A percentile compares a stretch with the other conserved stretches of the same genome.
phyloP scores from a whole-genome alignment of 2,888 invertebrate species.

The Lathronympha strigana region DNA sequence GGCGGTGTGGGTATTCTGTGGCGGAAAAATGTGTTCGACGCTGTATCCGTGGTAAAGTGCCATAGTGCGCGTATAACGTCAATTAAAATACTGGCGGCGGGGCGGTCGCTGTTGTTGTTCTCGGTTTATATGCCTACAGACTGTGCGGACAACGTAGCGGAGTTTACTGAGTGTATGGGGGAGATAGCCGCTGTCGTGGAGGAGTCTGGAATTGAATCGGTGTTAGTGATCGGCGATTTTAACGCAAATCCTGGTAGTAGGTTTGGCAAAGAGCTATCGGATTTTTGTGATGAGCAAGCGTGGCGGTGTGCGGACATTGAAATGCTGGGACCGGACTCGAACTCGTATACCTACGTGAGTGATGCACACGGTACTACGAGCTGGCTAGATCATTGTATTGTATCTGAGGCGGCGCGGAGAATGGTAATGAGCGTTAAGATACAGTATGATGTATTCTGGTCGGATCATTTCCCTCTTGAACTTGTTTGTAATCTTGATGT shows the following conservation, averaged over 20 bases:
- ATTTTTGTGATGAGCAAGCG: neutral
- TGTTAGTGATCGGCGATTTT: neutral
- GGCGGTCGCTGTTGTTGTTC: neutral
- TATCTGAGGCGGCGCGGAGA: too few relatives aligned
- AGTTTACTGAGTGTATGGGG: constrained; percentile 3
- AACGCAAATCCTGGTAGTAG: neutral
- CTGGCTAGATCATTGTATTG: too few relatives aligned
- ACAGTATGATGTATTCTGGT: too few relatives aligned
- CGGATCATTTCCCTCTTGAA: too few relatives aligned
- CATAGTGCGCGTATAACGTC: neutral
- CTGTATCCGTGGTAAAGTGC: neutral
- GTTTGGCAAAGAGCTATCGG: neutral
- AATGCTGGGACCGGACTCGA: neutral
- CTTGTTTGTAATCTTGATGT: too few relatives aligned
- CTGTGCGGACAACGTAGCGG: neutral
- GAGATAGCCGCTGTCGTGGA: neutral
- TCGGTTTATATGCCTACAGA: constrained; percentile 25
- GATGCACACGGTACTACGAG: too few relatives aligned
- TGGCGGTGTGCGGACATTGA: constrained; percentile 3
- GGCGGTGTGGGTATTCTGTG: too few relatives aligned
- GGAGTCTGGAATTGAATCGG: neutral
- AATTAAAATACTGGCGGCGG: neutral
- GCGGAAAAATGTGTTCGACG: too few relatives aligned
- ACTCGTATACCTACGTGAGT: neutral
- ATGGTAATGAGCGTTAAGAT: too few relatives aligned